Evolutionary conservation across 2,113 vertebrate genomes (phyloP).

Genomic region (Mormyrus iriodes): DNA sequence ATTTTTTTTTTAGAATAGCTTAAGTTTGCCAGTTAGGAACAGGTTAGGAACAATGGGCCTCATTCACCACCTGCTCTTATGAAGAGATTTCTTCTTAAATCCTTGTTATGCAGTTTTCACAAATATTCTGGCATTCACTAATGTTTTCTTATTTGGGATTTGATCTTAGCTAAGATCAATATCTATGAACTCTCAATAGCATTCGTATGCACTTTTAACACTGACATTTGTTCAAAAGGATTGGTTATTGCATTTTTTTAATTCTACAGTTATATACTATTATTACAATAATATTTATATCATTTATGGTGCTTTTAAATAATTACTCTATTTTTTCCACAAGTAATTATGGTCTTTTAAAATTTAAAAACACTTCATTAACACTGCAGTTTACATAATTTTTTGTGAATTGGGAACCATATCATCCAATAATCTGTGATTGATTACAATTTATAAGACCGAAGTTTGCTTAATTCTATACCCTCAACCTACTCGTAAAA

Average conservation of each 20-base stretch:
- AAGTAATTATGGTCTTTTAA: background rate
- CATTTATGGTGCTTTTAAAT: background rate
- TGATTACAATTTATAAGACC: background rate
- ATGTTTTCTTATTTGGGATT: too few relatives aligned
- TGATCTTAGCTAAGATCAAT: too few relatives aligned
- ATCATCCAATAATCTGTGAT: background rate
- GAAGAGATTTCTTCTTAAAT: background rate
- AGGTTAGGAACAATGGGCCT: too few relatives aligned
- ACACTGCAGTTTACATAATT: background rate
- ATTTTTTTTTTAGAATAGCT: too few relatives aligned
- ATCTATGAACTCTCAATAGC: background rate
- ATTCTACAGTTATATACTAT: background rate
- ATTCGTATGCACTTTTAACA: background rate
- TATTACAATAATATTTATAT: slow-evolving; percentile 7
- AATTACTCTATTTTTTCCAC: background rate
- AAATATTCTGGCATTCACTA: too few relatives aligned
- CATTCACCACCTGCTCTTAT: too few relatives aligned
- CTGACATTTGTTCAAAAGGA: background rate
- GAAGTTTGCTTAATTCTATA: slow-evolving; percentile 6
- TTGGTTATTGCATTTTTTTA: background rate
- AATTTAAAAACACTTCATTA: background rate
- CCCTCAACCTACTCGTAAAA: background rate
- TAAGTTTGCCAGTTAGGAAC: too few relatives aligned
- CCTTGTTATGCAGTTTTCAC: too few relatives aligned
- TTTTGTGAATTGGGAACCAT: background rate